Percentiles rank a stretch among this genome's conserved stretches.
Evolutionary conservation across 2,113 vertebrate species (phyloP).

Genomic region (Rutilus rutilus): DNA sequence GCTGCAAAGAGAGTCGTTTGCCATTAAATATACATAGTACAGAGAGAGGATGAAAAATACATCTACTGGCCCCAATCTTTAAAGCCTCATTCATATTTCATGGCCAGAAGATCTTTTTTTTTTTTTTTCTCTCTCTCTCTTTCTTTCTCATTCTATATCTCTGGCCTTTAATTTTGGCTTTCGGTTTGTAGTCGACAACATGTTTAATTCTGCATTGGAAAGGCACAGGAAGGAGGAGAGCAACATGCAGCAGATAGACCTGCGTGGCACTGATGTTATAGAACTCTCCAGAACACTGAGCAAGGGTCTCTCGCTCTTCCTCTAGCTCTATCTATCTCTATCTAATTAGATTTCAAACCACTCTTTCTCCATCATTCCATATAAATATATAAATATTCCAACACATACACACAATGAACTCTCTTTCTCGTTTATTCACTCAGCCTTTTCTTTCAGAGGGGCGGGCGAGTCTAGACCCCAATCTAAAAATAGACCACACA

Average conservation of each 20-base stretch:
- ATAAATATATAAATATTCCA: conserved; percentile 19
- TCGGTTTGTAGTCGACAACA: not conserved
- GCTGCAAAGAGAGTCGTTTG: conserved; percentile 30
- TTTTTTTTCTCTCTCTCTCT: not conserved
- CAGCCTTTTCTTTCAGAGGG: conserved; percentile 34
- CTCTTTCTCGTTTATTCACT: conserved; percentile 44
- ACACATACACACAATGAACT: conserved; percentile 44
- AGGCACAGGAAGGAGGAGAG: not conserved
- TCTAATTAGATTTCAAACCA: conserved; percentile 31
- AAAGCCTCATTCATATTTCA: conserved; percentile 57
- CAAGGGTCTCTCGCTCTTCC: conserved; percentile 8
- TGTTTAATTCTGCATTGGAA: conserved; percentile 16
- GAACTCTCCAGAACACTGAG: conserved; percentile 15
- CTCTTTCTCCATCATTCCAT: conserved; percentile 7
- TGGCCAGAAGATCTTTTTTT: conserved; percentile 1
- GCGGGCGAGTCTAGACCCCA: conserved; percentile 49
- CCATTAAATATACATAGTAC: conserved; percentile 59
- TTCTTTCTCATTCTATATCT: conserved; percentile 1
- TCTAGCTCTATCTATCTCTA: conserved; percentile 11
- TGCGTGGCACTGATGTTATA: not conserved
- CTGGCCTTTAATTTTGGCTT: not conserved
- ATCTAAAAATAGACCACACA: conserved; percentile 57
- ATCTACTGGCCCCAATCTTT: conserved; percentile 52
- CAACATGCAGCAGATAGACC: conserved; percentile 19
- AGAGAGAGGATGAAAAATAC: conserved; percentile 53